Base-by-base conservation (phyloP, 2,113 vertebrate genomes). In the Gasterosteus nipponicus region DNA sequence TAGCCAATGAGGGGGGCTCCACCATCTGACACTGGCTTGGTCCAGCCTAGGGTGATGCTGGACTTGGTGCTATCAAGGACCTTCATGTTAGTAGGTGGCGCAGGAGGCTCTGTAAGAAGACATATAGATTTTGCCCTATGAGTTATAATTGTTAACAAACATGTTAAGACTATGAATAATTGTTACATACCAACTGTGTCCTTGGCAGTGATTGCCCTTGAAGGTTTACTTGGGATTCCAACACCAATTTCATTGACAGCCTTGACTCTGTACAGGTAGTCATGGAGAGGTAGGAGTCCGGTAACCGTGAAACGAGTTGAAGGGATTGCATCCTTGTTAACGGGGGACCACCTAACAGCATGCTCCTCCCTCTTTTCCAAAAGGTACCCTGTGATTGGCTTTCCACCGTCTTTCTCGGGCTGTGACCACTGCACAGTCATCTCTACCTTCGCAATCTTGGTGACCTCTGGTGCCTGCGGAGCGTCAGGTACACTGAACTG, bases 261-360 rank as follows among this genome's bases (percentile, higher is more conserved):
- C 87, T 96, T 99, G 83, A 99, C 97, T 11, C 98, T 96, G 93
- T 98, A 99, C 86, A 99, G 98, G 81, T 99, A 99, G 82, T 99
- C 96, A 46, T 98, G 96, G 74, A 96, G 96, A 47, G 97, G 96
- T 77, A 97, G 91, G 59, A 99, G 94, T 87, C 97, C 96, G 74
- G 95, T 94, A 49, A 99, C 98, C 80, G 96, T 98, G 81, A 96
- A 86, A 35, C 94, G 95, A 73, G 95, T 96, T 82, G 92, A 93
- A 31, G 96, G 92, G 73, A 96, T 92, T 49, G 96, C 88, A 78
- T 93, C 95, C 86, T 99, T 99, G 87, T 95, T 97, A 81, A 98
- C 95, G 77, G 96, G 94, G 65, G 96, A 95, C 98, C 98, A 99
- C 88, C 96, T 95, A 33, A 95, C 66, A 11, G 94, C 94, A 56